These are phyloP conservation scores for Prosopocoilus inquinatus DNA, from an alignment of 2,888 invertebrate species.

Conservation along the genomic window DNA sequence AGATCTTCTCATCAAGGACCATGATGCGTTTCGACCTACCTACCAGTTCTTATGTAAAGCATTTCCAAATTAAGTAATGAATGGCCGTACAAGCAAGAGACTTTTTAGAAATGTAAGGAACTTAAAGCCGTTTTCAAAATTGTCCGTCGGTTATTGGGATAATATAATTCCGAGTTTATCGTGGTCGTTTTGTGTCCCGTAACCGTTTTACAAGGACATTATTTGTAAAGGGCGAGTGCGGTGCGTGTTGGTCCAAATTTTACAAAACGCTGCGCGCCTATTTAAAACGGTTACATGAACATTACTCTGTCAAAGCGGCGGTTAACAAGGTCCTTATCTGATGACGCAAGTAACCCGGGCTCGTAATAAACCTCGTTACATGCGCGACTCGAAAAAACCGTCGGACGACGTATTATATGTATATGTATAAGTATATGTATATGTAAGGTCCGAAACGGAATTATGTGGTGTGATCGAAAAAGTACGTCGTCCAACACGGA, in stretches of 20 bases:
- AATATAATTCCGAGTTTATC: too few species aligned
- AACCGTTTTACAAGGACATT: neutral
- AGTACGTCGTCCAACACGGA: too few species aligned
- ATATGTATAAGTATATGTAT: neutral
- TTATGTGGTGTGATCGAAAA: too few species aligned
- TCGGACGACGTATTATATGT: neutral
- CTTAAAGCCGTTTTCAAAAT: too few species aligned
- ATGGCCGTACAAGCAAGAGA: too few species aligned
- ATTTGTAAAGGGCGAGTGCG: neutral
- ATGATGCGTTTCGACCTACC: too few species aligned
- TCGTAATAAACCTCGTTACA: slow-evolving; percentile 23
- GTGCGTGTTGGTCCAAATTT: slow-evolving; percentile 4
- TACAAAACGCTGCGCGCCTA: slow-evolving; percentile 20
- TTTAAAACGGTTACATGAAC: slow-evolving; percentile 32
- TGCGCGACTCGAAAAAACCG: slow-evolving; percentile 1
- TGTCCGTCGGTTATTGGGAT: too few species aligned
- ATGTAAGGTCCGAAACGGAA: neutral
- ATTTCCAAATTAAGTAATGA: too few species aligned
- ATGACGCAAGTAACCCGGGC: slow-evolving; percentile 20
- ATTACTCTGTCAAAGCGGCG: slow-evolving; percentile 34
- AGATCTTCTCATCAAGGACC: too few species aligned
- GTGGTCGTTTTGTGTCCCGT: too few species aligned
- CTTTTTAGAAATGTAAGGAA: too few species aligned
- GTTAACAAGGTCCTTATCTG: slow-evolving; percentile 30
- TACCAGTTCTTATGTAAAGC: too few species aligned